Base-by-base conservation (phyloP, 2,797 vertebrate species). In the Enteromius thamalakanensis region DNA sequence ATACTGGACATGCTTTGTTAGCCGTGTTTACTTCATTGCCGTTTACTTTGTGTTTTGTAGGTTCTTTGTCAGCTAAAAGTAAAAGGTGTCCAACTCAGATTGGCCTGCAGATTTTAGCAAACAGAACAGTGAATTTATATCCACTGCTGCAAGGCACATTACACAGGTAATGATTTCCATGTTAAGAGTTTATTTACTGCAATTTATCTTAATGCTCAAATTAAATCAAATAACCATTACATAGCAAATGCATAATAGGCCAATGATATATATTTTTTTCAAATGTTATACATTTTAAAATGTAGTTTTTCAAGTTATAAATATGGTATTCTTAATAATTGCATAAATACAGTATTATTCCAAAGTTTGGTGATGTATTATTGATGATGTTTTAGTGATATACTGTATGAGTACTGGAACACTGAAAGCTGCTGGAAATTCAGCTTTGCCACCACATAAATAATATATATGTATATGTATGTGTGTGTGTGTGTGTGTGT, bases 121-220 rank as follows among this genome's bases (percentile, higher is more conserved):
- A 93, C 89, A 90, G 91, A 81, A 92, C 93, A 12, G 91, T 94
- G 53, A 93, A 91, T 90, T 91, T 93, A 1, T 97, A 96, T 90
- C 93, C 95, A 58, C 95, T 95, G 79, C 92, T 95, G 85, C 92
- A 94, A 70, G 89, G 94, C 80, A 88, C 91, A 79, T 9, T 42
- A 0, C 91, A 94, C 85, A 93, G 96, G 98, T 98, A 92, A 85
- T 89, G 17, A 45, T 32, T 69, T 80, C 12, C 58, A 11, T 40
- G 4, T 75, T 62, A 26, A 62, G 2, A 55, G 19, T 1, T 0
- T 14, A 67, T 10, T 17, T 14, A 26, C 65, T 49, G 26, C 34
- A 58, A 55, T 34, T 68, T 1, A 21, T 17, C 4, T 9, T 15
- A 14, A 32, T 49, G 60, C 26, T 47, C 6, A 0, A 32, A 6